Base-by-base conservation (phyloP, 1,140 invertebrate species). In the Vanessa tameamea region DNA sequence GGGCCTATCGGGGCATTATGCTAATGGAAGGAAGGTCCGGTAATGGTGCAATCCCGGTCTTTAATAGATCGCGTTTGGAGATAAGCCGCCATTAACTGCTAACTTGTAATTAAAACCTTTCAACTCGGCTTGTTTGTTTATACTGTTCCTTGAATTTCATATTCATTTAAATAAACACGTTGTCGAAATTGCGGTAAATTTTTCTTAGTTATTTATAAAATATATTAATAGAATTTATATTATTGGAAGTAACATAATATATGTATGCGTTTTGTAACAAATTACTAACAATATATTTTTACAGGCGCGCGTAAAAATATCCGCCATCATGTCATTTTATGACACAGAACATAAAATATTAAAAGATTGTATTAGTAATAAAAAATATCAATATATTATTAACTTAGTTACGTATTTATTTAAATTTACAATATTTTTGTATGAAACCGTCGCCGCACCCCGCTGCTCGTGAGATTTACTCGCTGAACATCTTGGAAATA, bases 401-500 rank as follows among this genome's bases (percentile, higher is more conserved):
- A 57, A 57, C 20, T 23, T 48, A 1, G 47, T 15, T 57, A 20
- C 50, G 5, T 31, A 51, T 67, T 26, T 23, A 69, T 48, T 55
- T 53, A 55, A 72, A 72, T 43, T 57, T 31, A 55, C 37, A 72
- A 66, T 72, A 72, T 72, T 66, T 72, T 66, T 72, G 47, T 65
- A 72, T 65, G 43, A 55, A 57, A 57, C 57, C 64, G 16, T 11
- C 3, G n/a, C 15, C 31, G 53, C 15, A 13, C 37, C 66, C 66
- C 66, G 66, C 66, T 43, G 66, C 6, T 68, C 16, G 50, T 31
- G 53, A 51, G 23, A 55, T 50, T 53, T 43, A 31, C 23, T 64
- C 13, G 6, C 15, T n/a, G n/a, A 53, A 53, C 50, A n/a, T n/a
- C 50, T 53, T n/a, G 15, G 50, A n/a, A 53, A 53, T 53, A 53